Evolutionary conservation across 1,140 invertebrate species (phyloP), one percentile per base, ranked within the genome.

Genomic region (Zaprionus nigranus): DNA sequence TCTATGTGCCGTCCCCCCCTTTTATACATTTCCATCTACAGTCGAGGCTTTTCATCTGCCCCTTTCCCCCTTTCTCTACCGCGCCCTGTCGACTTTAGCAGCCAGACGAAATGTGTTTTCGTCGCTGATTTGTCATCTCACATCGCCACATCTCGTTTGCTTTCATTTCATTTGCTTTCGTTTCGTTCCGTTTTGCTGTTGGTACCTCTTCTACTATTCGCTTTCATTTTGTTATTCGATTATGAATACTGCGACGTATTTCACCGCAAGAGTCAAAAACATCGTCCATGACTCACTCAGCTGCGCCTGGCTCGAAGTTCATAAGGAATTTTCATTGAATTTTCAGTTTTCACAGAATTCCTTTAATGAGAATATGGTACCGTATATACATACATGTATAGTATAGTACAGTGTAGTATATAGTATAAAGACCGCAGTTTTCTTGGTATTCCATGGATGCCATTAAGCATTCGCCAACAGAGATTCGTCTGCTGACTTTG

Each of bases 91-190:
- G 34, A 73, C 62, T 60, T 63, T 75, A 49, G 58, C 60, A 53
- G 34, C 64, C 65, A 74, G 70, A 82, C 64, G 43, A 82, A 83
- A 70, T 73, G 72, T 58, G 56, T 79, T 77, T 46, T 51, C 26
- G 63, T 54, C 65, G 66, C 69, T 78, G 83, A 79, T 85, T 85
- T 85, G 82, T 82, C 82, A 82, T 86, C 81, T 49, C 53, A 59
- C 26, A 53, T 46, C 40, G 40, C 17, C 78, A 60, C 22, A 49
- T 81, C 81, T 43, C 53, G 40, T 53, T 62, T 26, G 22, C 15
- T 34, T n/a, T 63, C 61, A 5, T 24, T 49, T 24, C 49, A 0
- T 20, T 24, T 67, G 57, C 20, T 17, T 15, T 59, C 51, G 20
- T 30, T 54, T 22, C 6, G 4, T 20, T 61, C 12, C 15, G n/a